Percentiles rank a stretch among this genome's conserved stretches.
These are phyloP conservation scores for Flexamia atlantica DNA, from an alignment of 2,888 invertebrate genomes.

Conservation along the genomic window DNA sequence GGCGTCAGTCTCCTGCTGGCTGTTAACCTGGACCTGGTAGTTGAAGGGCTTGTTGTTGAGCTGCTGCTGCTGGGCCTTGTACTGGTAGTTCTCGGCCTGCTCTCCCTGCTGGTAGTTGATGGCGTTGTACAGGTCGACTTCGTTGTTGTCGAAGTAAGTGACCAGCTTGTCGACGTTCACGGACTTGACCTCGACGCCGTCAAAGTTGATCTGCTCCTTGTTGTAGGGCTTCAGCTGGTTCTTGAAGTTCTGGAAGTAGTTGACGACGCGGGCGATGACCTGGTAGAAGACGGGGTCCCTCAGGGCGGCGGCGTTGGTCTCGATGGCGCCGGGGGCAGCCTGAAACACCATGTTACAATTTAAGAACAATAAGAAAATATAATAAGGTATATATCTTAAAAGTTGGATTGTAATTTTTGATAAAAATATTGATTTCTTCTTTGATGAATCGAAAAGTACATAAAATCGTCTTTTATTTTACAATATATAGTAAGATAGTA, in stretches of 20 bases:
- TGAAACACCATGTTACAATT: too few species aligned
- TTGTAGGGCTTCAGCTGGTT: conserved; percentile 79
- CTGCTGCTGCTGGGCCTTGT: conserved; percentile 78
- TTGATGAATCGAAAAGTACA: too few species aligned
- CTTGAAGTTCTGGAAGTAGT: conserved; percentile 79
- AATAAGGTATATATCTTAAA: too few species aligned
- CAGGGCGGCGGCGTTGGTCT: conserved; percentile 81
- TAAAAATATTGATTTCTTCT: too few species aligned
- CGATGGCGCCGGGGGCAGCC: conserved; percentile 76
- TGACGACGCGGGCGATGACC: conserved; percentile 78
- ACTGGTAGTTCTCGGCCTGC: conserved; percentile 65
- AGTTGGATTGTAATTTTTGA: too few species aligned
- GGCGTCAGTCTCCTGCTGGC: conserved; percentile 78
- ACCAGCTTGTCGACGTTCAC: conserved; percentile 81
- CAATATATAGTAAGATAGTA: too few species aligned
- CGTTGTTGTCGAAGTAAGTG: conserved; percentile 84
- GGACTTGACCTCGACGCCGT: conserved; percentile 81
- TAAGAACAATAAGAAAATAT: too few species aligned
- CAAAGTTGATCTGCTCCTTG: conserved; percentile 77
- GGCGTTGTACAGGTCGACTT: conserved; percentile 82
- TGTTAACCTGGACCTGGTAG: conserved; percentile 78
- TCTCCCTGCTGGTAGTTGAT: conserved; percentile 72
- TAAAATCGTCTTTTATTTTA: too few species aligned
- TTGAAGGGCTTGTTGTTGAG: conserved; percentile 82
- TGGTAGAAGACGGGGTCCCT: conserved; percentile 87